phyloP scores from a whole-genome alignment of 2,797 vertebrate species.

The Cynopterus sphinx region DNA sequence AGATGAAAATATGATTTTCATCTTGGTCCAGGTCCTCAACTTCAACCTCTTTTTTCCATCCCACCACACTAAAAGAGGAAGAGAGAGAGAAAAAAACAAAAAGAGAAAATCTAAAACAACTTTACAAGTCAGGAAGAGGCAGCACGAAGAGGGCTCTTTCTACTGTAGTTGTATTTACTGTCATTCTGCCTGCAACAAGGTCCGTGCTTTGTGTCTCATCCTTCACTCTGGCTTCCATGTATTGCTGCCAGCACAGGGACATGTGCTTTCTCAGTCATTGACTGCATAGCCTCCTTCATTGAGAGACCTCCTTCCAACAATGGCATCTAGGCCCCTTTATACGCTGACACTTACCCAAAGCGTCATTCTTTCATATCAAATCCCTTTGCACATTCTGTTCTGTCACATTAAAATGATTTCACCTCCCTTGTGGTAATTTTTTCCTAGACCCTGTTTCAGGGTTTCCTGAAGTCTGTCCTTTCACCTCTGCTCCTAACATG shows the following conservation, averaged over 20 bases:
- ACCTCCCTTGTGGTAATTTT: neutral
- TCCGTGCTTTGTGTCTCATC: neutral
- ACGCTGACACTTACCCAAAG: too few relatives aligned
- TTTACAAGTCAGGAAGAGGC: neutral
- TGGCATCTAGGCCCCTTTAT: neutral
- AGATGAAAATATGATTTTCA: neutral
- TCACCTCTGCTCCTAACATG: neutral
- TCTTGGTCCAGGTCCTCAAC: neutral
- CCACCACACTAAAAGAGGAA: neutral
- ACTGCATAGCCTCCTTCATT: neutral
- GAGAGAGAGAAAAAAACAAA: neutral
- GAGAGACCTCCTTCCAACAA: neutral
- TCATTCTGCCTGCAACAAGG: neutral
- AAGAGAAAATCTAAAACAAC: neutral
- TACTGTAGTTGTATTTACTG: too few relatives aligned
- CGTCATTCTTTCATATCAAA: neutral
- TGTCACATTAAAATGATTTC: neutral
- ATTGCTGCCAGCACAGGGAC: neutral
- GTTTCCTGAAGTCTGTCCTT: neutral
- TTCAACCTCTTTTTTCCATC: neutral
- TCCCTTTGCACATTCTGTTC: neutral
- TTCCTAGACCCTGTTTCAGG: neutral
- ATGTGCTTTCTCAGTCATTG: neutral
- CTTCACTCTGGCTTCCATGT: neutral
- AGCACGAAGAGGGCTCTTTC: neutral